Percentiles rank a stretch among this genome's conserved stretches.
Conservation (phyloP, 2,797 vertebrate genomes). For the Chelidonichthys spinosus region DNA sequence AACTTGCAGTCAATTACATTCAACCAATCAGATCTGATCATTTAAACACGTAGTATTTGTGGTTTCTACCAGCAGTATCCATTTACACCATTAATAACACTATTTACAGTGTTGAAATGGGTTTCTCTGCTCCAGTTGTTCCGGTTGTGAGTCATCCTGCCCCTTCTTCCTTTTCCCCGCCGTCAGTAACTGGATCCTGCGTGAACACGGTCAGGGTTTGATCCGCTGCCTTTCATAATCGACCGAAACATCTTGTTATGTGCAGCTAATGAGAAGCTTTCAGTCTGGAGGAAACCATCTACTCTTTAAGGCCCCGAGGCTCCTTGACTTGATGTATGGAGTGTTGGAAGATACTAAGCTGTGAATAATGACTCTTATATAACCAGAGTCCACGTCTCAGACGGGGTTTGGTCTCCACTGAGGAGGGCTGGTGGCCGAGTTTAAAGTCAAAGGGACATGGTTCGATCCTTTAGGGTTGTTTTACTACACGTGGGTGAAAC, state of each 20-base stretch:
- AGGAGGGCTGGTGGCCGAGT: conserved; percentile 29
- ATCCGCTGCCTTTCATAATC: conserved; percentile 36
- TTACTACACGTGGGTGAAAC: conserved; percentile 15
- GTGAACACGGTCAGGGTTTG: conserved; percentile 24
- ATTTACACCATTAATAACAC: background rate
- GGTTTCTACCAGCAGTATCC: background rate
- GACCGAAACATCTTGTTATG: conserved; percentile 52
- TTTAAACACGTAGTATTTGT: background rate
- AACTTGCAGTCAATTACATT: background rate
- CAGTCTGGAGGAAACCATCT: conserved; percentile 27
- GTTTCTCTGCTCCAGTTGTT: background rate
- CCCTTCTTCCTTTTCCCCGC: background rate
- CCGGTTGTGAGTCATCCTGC: background rate
- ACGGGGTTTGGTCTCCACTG: conserved; percentile 6
- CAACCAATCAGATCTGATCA: background rate
- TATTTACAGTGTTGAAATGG: background rate
- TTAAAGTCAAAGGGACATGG: conserved; percentile 34
- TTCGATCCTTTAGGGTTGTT: conserved; percentile 11
- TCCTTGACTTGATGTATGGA: conserved; percentile 19
- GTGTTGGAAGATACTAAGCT: conserved; percentile 39
- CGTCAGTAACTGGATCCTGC: conserved; percentile 23
- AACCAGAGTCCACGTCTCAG: conserved; percentile 9
- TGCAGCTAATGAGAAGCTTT: conserved; percentile 50
- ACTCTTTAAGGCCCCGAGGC: conserved; percentile 25
- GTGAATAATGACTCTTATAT: conserved; percentile 42